These are phyloP conservation scores for Sturmia bella DNA, from an alignment of 2,888 invertebrate genomes.

Conservation along the genomic window DNA sequence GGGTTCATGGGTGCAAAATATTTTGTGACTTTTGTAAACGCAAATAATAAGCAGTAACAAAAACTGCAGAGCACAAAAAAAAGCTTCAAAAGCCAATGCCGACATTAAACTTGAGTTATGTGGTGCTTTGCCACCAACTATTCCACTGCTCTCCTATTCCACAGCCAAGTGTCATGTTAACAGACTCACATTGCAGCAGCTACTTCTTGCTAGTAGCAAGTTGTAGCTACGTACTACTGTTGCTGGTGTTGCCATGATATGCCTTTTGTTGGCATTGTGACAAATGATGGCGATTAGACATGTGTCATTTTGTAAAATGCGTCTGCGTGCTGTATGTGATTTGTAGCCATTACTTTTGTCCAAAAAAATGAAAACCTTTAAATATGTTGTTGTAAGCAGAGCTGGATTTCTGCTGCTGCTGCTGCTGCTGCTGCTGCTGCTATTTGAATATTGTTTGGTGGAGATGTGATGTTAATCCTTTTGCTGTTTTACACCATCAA, in stretches of 20 bases:
- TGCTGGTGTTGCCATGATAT: conserved; percentile 27
- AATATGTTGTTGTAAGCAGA: not conserved
- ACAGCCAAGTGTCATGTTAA: conserved; percentile 29
- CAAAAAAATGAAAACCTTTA: conserved; percentile 27
- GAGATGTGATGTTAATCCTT: conserved; percentile 53
- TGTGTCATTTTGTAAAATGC: conserved; percentile 67
- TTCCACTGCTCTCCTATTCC: not conserved
- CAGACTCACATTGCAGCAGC: conserved; percentile 4
- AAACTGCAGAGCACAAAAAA: not conserved
- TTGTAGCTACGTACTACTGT: not conserved
- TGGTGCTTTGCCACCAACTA: not conserved
- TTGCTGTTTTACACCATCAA: conserved; percentile 50
- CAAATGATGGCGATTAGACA: conserved; percentile 67
- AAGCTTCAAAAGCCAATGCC: conserved; percentile 43
- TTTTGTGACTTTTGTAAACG: conserved; percentile 38
- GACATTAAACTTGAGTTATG: conserved; percentile 40
- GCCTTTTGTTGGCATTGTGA: conserved; percentile 66
- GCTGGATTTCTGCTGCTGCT: not conserved
- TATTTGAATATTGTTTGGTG: conserved; percentile 55
- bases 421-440: not conserved
- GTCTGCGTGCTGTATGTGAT: conserved; percentile 65
- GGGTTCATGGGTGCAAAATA: conserved; percentile 50
- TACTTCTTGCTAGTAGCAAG: not conserved
- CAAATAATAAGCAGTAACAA: not conserved
- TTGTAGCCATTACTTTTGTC: conserved; percentile 41